Evolutionary conservation across 2,797 vertebrate genomes (phyloP), one percentile per base, ranked within the genome.

Genomic region (Chloroceryle inda): DNA sequence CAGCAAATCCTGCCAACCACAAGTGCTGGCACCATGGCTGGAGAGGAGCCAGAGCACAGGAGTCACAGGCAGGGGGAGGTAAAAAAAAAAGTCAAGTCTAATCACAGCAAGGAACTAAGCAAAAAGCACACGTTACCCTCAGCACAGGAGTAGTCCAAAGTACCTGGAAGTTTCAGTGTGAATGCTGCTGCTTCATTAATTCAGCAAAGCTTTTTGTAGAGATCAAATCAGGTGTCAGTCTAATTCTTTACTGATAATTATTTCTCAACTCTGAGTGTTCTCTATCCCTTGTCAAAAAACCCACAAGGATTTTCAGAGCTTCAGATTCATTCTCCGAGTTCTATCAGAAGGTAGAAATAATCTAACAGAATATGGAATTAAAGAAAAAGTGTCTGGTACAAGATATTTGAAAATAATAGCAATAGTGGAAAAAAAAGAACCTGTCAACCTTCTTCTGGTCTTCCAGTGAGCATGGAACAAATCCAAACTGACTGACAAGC

Each of bases 181-280:
- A 94, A 85, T 35, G 68, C 37, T 35, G 52, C 17, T 45, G 83
- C 42, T 79, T 94, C 45, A 93, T 87, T 94, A 95, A 94, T 95
- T 88, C 92, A 91, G 85, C 62, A 94, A 69, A 80, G 89, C 73
- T 92, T 95, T 96, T 84, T 83, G 89, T 71, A 68, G 13, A 74
- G 89, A 45, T 85, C 47, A 89, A 82, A 94, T 91, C 59, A 94
- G 40, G 52, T 90, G 93, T 85, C 92, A 93, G 52, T 68, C 82
- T 85, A 74, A 92, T 74, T 95, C 85, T 74, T 79, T 64, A 62
- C 68, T 80, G 81, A 82, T 55, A 90, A 55, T 75, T 64, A 87
- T 59, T 88, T 80, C 79, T 90, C 52, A 93, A 81, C 38, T 81
- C 64, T 44, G 26, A 87, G 17, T 66, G 68, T 68, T 84, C 62